These are phyloP conservation scores for Drosophila phalerata DNA, from an alignment of 2,888 invertebrate species.

Conservation along the genomic window DNA sequence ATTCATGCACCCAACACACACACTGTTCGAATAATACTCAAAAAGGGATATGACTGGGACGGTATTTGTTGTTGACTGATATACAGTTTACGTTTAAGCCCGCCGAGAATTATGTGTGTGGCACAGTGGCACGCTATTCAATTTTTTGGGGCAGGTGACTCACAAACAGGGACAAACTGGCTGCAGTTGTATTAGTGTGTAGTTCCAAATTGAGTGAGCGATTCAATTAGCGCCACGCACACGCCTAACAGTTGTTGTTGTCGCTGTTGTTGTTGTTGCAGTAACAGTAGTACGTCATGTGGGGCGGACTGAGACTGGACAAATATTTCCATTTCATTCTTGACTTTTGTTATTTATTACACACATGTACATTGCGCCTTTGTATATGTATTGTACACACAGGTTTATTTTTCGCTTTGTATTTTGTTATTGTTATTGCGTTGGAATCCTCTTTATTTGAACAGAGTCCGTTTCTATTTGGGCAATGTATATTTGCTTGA, in stretches of 20 bases:
- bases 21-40: constrained; percentile 8
- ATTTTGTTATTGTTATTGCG: constrained; percentile 49
- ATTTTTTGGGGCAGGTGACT: constrained; percentile 66
- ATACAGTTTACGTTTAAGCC: constrained; percentile 48
- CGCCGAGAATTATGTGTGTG: constrained; percentile 64
- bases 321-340: constrained; percentile 77
- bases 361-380: constrained; percentile 23
- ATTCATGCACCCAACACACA: constrained; percentile 54
- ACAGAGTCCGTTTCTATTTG: constrained; percentile 30
- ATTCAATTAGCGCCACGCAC: constrained; percentile 79
- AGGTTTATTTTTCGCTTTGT: constrained; percentile 25
- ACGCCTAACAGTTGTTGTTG: constrained; percentile 52
- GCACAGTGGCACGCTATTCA: constrained; percentile 70
- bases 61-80: constrained; percentile 50
- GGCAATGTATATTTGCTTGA: constrained; percentile 54
- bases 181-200: constrained; percentile 28
- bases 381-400: constrained; percentile 38
- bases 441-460: constrained; percentile 69
- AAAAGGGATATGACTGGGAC: constrained; percentile 50
- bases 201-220: constrained; percentile 53
- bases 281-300: constrained; percentile 45
- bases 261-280: constrained; percentile 17
- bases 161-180: constrained; percentile 44
- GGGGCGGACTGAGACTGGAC: constrained; percentile 38
- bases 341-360: constrained; percentile 70